Evolutionary conservation across 2,888 invertebrate genomes (phyloP).

Genomic region (Lasioglossum oenotherae): DNA sequence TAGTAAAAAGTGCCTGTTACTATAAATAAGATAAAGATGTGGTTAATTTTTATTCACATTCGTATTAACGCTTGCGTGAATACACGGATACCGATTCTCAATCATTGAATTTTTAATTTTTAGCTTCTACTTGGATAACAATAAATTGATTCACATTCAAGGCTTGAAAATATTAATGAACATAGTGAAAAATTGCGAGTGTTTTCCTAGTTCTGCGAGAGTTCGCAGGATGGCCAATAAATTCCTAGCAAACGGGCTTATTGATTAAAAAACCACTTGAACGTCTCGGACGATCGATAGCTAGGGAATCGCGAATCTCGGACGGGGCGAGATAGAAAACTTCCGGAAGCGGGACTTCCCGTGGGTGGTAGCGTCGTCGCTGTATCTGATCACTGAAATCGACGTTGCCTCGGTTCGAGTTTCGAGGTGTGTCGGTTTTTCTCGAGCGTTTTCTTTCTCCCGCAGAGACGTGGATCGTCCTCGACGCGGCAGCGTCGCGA

Average conservation of each 20-base stretch:
- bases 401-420: background rate
- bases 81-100: too few species aligned
- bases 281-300: background rate
- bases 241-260: background rate
- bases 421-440: background rate
- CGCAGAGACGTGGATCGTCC: conserved; percentile 15
- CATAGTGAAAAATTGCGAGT: too few species aligned
- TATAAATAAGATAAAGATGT: too few species aligned
- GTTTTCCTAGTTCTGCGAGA: background rate
- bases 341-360: conserved; percentile 6
- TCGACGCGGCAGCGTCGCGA: background rate
- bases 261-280: background rate
- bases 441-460: conserved; percentile 1
- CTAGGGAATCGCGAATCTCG: background rate
- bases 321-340: conserved; percentile 28
- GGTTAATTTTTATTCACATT: too few species aligned
- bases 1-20: too few species aligned
- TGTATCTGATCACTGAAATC: conserved; percentile 26
- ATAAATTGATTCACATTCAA: too few species aligned
- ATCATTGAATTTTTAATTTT: too few species aligned
- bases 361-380: background rate
- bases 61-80: too few species aligned
- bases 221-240: background rate
- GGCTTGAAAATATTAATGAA: too few species aligned
- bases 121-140: too few species aligned